These are phyloP conservation scores for Coilia nasus DNA, from an alignment of 2,797 vertebrate genomes.

Conservation along the genomic window DNA sequence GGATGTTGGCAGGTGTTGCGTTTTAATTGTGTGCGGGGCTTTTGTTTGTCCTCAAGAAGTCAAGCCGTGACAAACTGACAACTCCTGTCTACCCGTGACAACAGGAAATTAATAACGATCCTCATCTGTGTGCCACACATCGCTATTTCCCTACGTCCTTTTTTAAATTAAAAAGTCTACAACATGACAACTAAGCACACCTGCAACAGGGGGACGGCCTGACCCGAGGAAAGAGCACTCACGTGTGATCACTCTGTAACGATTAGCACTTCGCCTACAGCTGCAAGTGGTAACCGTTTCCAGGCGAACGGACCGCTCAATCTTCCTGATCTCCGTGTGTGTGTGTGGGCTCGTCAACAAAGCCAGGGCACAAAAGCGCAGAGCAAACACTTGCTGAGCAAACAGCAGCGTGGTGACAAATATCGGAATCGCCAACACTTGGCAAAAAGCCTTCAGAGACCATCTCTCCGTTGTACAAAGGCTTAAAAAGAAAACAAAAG, in stretches of 20 bases:
- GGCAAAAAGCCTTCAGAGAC: not conserved
- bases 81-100: not conserved
- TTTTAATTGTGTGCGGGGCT: not conserved
- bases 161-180: too few relatives aligned
- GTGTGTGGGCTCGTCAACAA: not conserved
- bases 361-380: not conserved
- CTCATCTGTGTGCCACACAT: not conserved
- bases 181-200: too few relatives aligned
- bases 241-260: not conserved
- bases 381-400: not conserved
- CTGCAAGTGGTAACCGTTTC: not conserved
- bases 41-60: not conserved
- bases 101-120: not conserved
- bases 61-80: not conserved
- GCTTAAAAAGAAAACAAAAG: too few relatives aligned
- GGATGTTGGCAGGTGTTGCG: slow-evolving; percentile 5
- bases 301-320: not conserved
- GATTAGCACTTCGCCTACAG: not conserved
- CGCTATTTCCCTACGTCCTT: too few relatives aligned
- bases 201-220: not conserved
- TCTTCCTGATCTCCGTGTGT: slow-evolving; percentile 12
- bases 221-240: not conserved
- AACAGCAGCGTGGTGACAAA: not conserved
- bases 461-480: not conserved
- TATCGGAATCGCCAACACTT: not conserved